A percentile compares a stretch with the other conserved stretches of the same genome.
phyloP scores from a whole-genome alignment of 2,797 vertebrate genomes.

The Tapera naevia region DNA sequence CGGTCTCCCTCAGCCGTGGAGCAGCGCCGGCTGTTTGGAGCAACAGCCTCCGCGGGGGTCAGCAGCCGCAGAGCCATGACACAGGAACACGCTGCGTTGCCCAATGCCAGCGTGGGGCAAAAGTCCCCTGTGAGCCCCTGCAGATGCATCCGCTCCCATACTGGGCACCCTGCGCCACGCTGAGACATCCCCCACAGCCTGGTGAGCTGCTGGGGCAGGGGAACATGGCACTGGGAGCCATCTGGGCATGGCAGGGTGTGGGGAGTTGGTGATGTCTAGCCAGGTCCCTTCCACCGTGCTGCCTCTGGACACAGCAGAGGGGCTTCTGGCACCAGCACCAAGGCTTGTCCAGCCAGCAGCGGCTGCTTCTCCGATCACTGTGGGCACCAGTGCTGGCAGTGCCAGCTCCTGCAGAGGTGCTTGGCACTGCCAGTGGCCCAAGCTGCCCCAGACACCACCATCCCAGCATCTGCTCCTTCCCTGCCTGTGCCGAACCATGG shows the following conservation, averaged over 20 bases:
- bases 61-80: not conserved
- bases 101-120: not conserved
- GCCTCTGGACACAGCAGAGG: not conserved
- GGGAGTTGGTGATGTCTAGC: not conserved
- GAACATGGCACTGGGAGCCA: accelerated
- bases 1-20: accelerated
- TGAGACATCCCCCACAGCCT: not conserved
- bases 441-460: not conserved
- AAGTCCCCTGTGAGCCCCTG: not conserved
- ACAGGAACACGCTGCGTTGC: accelerated
- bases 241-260: not conserved
- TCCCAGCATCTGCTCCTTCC: not conserved
- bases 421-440: accelerated
- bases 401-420: not conserved
- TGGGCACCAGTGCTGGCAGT: not conserved
- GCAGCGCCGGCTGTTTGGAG: accelerated
- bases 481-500: not conserved
- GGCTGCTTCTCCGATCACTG: accelerated
- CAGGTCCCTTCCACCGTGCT: accelerated
- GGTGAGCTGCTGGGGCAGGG: not conserved
- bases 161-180: not conserved
- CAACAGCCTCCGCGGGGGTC: not conserved
- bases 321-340: too few species aligned
- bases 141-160: accelerated
- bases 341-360: accelerated